Conservation (phyloP, 2,797 vertebrate species). For the Tauraco hartlaubi region DNA sequence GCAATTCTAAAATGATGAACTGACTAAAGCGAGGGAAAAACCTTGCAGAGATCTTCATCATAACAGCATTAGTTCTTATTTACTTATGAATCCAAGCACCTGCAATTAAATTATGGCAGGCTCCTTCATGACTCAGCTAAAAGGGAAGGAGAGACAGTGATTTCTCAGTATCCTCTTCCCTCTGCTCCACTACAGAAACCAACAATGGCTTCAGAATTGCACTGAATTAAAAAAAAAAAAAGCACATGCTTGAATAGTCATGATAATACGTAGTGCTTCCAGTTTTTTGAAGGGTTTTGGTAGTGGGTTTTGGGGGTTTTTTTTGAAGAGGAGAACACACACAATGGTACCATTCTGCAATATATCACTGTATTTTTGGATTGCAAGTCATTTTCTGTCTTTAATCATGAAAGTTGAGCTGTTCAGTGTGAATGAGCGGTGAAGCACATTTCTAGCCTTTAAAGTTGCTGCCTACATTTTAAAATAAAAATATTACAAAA, state of each 20-base stretch:
- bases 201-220: slow-evolving; percentile 9
- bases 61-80: slow-evolving; percentile 3
- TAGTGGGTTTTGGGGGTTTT: background rate
- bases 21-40: background rate
- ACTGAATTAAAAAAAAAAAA: background rate
- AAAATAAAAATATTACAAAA: background rate
- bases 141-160: slow-evolving; percentile 20
- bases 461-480: background rate
- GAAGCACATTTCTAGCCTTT: background rate
- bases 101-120: slow-evolving; percentile 59
- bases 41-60: background rate
- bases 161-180: slow-evolving; percentile 30
- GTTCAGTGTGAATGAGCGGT: background rate
- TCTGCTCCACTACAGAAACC: slow-evolving; percentile 16
- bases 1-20: background rate
- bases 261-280: background rate
- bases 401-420: slow-evolving; percentile 3
- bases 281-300: background rate
- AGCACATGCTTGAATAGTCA: background rate
- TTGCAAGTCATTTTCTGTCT: background rate
- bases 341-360: background rate
- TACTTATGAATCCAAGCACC: slow-evolving; percentile 44
- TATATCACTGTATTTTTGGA: background rate
- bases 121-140: slow-evolving; percentile 62
- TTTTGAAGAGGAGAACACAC: background rate